A percentile compares a stretch with the other conserved stretches of the same genome.
These are phyloP conservation scores for Petrosia ficiformis DNA, from an alignment of 37 sponge, comb jelly and placozoan species.

Conservation along the genomic window DNA sequence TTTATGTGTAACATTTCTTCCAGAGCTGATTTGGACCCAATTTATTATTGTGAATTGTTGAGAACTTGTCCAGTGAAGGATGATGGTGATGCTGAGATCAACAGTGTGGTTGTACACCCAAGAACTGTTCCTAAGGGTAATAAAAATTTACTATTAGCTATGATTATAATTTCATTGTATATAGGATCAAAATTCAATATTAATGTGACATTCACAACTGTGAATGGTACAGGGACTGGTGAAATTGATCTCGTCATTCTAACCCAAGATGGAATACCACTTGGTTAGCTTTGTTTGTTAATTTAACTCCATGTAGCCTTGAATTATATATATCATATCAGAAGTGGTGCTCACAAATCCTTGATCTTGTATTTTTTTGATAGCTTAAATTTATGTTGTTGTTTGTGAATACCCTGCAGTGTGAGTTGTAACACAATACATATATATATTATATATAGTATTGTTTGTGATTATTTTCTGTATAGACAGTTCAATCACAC, in stretches of 20 bases:
- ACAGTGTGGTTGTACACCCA: constrained; percentile 50
- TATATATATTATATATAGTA: too few relatives aligned
- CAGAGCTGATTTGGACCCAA: constrained; percentile 89
- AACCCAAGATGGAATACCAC: constrained; percentile 79
- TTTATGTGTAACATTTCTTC: neutral
- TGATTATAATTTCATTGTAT: neutral
- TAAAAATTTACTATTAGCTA: neutral
- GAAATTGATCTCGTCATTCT: constrained; percentile 56
- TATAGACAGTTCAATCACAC: too few relatives aligned
- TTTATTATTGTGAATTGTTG: constrained; percentile 88
- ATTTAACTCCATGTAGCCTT: too few relatives aligned
- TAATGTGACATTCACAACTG: constrained; percentile 32
- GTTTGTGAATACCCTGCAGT: too few relatives aligned
- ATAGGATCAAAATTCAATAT: constrained; percentile 37
- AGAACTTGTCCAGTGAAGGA: constrained; percentile 59
- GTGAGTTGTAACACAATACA: too few relatives aligned
- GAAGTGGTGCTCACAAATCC: too few relatives aligned
- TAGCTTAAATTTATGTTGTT: too few relatives aligned
- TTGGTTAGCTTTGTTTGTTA: too few relatives aligned
- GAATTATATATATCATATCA: too few relatives aligned
- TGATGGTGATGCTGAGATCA: constrained; percentile 79
- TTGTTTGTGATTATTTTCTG: too few relatives aligned
- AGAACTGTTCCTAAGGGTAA: constrained; percentile 52
- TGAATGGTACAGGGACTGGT: constrained; percentile 85
- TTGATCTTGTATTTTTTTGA: too few relatives aligned